Conservation (phyloP, 2,113 vertebrate genomes). For the Nannospalax galili region DNA sequence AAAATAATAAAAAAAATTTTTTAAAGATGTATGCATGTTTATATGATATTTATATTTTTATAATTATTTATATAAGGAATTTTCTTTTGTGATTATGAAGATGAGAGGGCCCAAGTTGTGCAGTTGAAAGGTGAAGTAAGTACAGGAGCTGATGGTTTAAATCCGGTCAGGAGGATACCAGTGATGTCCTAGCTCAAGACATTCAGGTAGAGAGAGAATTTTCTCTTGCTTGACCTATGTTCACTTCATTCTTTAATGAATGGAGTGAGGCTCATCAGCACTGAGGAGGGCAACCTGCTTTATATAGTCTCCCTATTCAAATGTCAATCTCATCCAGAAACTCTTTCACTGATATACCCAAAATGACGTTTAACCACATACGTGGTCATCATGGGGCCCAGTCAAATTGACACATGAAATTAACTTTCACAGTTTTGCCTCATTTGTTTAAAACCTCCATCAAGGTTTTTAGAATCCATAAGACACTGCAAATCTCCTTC, state of each 20-base stretch:
- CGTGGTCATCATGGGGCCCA: not conserved
- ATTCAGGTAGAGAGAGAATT: not conserved
- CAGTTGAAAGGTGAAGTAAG: not conserved
- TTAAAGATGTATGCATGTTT: too few species aligned
- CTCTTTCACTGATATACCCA: not conserved
- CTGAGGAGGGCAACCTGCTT: not conserved
- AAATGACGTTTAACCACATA: conserved; percentile 7
- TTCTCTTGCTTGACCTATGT: not conserved
- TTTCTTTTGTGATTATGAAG: not conserved
- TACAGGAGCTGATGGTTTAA: not conserved
- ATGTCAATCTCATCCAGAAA: not conserved
- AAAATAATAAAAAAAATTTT: too few species aligned
- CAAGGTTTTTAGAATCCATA: not conserved
- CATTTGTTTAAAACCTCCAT: not conserved
- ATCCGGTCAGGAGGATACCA: not conserved
- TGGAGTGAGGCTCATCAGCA: too few species aligned
- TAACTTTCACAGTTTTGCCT: not conserved
- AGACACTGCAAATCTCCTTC: not conserved
- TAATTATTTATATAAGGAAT: not conserved
- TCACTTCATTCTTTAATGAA: not conserved
- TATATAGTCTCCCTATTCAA: not conserved
- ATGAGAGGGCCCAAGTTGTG: not conserved
- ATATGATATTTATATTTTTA: not conserved
- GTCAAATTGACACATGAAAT: not conserved
- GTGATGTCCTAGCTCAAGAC: not conserved